phyloP scores from a whole-genome alignment of 2,113 vertebrate species.

The Scatophagus argus region DNA sequence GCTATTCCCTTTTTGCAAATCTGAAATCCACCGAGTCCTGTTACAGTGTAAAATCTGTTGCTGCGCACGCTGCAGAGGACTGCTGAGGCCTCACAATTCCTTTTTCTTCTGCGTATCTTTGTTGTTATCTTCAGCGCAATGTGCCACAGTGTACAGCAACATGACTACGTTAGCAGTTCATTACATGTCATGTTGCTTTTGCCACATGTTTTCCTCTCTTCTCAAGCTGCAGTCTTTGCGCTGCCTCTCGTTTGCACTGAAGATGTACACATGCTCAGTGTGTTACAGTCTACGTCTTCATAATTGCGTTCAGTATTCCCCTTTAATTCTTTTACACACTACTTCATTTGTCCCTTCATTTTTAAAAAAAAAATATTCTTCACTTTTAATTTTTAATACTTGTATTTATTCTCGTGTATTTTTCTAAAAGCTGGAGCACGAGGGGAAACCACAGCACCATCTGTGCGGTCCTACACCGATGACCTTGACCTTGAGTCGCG shows the following conservation, averaged over 20 bases:
- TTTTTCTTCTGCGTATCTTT: not conserved
- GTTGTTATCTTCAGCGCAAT: not conserved
- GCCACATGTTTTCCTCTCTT: not conserved
- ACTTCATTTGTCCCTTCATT: no score
- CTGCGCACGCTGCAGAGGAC: constrained; percentile 1
- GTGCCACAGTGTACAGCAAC: no score
- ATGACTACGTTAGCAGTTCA: not conserved
- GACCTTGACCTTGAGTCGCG: constrained; percentile 57
- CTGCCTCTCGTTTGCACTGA: not conserved
- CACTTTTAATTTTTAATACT: not conserved
- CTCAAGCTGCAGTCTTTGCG: not conserved
- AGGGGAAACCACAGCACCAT: not conserved
- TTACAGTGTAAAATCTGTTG: constrained; percentile 7
- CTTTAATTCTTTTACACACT: not conserved
- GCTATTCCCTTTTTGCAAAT: not conserved
- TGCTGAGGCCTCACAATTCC: constrained; percentile 3
- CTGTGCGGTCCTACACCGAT: not conserved
- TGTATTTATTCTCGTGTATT: not conserved
- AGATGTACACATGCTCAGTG: not conserved
- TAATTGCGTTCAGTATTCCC: not conserved
- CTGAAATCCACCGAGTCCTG: not conserved
- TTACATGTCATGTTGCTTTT: not conserved
- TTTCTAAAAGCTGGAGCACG: not conserved
- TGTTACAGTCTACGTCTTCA: not conserved
- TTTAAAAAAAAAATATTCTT: no score